Evolutionary conservation across 2,888 invertebrate species (phyloP), one percentile per base, ranked within the genome.

Genomic region (Tenthredo notha): DNA sequence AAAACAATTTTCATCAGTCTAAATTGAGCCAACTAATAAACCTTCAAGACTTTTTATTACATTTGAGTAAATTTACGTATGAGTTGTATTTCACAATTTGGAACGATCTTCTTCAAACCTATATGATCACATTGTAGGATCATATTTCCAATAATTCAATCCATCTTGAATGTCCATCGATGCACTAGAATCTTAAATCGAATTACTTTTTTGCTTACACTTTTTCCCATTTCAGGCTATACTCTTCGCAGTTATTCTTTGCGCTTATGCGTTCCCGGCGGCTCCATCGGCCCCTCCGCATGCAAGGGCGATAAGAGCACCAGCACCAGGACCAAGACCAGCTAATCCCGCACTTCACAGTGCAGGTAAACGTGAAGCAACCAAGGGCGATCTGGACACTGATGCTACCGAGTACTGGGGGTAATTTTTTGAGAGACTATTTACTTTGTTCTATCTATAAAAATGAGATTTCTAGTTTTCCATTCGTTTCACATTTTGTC

Each of bases 361-460:
- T 43, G 10, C 43, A 43, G 0, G 0, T 47, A 54, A 25, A 33
- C 15, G n/a, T 54, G n/a, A 6, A 5, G 3, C 25, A 54, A 18
- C 25, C 9, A 58, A 54, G 18, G 18, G 21, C 25, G 78, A 78
- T 37, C 58, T 78, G 18, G 78, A 58, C 18, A 29, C 78, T n/a
- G 78, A 78, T n/a, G 78, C 78, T 33, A 50, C 78, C 0, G 21
- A 2, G 18, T 50, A 78, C 78, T 78, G 58, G 54, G 54, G 54
- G 78, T 78, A 54, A 12, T 25, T 61, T 25, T 61, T 61, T 61
- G 61, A 25, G 21, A 25, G 7, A 9, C 25, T 3, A 25, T 25
- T 61, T 61, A 12, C 61, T 61, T 61, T 12, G 0, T 61, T 12
- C 10, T 10, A 25, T 12, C 4, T 25, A 12, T 10, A 25, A 61